These are phyloP conservation scores for Parus major DNA, from an alignment of 2,113 vertebrate genomes.

Conservation along the genomic window DNA sequence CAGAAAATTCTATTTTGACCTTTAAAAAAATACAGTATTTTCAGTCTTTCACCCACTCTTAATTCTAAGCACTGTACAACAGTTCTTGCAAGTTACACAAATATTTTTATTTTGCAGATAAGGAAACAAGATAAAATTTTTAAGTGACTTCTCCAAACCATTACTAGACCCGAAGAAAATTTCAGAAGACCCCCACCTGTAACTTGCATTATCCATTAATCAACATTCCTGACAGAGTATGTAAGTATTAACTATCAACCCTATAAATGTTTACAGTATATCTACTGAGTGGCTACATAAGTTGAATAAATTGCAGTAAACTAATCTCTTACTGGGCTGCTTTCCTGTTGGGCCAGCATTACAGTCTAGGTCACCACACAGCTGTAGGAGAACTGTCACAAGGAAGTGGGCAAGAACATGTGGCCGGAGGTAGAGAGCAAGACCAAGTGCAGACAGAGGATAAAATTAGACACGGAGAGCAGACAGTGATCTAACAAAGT, in stretches of 20 bases:
- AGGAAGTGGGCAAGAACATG: conserved; percentile 28
- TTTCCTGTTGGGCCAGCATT: conserved; percentile 41
- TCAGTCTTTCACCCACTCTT: not conserved
- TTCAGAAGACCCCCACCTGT: not conserved
- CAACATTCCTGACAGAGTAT: not conserved
- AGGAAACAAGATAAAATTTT: not conserved
- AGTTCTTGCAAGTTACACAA: not conserved
- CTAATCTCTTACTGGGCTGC: not conserved
- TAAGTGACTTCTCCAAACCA: not conserved
- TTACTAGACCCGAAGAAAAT: not conserved
- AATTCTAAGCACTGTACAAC: not conserved
- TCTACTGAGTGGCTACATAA: not conserved
- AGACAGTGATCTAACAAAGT: not conserved
- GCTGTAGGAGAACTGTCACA: conserved; percentile 38
- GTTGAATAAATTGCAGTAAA: not conserved
- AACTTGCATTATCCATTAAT: not conserved
- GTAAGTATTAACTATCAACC: not conserved
- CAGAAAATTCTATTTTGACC: not conserved
- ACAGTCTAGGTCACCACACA: not conserved
- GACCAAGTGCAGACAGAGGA: conserved; percentile 1
- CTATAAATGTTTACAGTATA: not conserved
- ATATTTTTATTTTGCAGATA: not conserved
- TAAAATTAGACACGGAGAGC: not conserved
- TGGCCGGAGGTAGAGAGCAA: conserved; percentile 30
- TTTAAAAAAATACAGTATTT: not conserved